Evolutionary conservation across 2,797 vertebrate genomes (phyloP), one percentile per base, ranked within the genome.

Genomic region (Leptodactylus fallax): DNA sequence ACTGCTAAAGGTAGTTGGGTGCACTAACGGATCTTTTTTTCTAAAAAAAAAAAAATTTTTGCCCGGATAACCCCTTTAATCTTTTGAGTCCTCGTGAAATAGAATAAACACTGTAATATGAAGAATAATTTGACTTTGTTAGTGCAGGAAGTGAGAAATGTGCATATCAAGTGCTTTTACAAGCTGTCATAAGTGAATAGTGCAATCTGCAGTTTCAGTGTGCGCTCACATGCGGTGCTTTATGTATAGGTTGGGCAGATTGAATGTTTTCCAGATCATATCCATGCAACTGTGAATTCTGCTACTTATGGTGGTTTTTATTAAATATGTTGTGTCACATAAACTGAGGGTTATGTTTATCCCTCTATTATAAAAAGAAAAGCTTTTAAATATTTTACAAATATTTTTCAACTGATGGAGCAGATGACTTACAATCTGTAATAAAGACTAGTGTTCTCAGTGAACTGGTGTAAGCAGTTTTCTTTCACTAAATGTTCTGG

Each of bases 361-460:
- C 67, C 63, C 27, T 51, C 56, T 81, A 49, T 81, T 82, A 17
- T 85, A 82, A 77, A 13, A 21, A 53, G 81, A 19, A 51, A 74
- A 77, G 83, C 81, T 89, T 86, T 72, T 82, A 78, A 85, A 85
- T 88, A 88, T 88, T 88, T 85, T 85, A 85, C 83, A 85, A 51
- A 67, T 79, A 85, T 88, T 88, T 88, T 88, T 88, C 65, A 80
- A 88, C 78, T 77, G 49, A 80, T 88, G 58, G 25, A 58, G 27
- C 84, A 81, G 47, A 23, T 65, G 61, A 81, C 69, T 74, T 84
- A 74, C 47, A 53, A 45, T 63, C 27, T 56, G 51, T 87, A 88
- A 88, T 88, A 88, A 88, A 88, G 87, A 85, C 78, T 67, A 76
- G 69, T 53, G 21, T 85, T 85, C 76, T n/a, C 71, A 80, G 36